Conservation (phyloP, 1,140 invertebrate genomes). For the Drosophila navojoa region DNA sequence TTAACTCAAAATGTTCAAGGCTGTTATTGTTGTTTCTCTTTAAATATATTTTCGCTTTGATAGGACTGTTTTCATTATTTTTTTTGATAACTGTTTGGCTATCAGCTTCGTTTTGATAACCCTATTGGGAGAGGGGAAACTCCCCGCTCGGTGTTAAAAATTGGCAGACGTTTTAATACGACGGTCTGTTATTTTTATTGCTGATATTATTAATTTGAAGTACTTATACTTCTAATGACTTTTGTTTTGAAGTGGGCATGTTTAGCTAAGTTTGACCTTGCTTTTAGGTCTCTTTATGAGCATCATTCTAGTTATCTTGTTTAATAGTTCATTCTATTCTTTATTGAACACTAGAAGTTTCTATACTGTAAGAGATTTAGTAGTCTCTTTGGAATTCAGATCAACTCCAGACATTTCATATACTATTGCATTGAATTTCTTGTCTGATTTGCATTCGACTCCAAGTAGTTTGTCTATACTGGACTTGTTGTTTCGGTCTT, state of each 20-base stretch:
- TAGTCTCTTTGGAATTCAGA: too few relatives aligned
- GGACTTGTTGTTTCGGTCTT: too few relatives aligned
- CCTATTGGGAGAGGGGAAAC: not conserved
- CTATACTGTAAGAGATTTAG: too few relatives aligned
- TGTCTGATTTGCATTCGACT: too few relatives aligned
- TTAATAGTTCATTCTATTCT: too few relatives aligned
- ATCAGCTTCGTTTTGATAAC: conserved; percentile 41
- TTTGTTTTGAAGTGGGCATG: conserved; percentile 14
- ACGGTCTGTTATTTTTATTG: not conserved
- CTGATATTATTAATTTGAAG: conserved; percentile 4
- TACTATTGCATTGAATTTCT: too few relatives aligned
- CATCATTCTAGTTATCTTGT: too few relatives aligned
- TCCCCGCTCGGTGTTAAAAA: conserved; percentile 1
- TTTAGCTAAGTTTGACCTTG: conserved; percentile 27
- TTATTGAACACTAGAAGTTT: too few relatives aligned
- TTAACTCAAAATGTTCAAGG: conserved; percentile 50
- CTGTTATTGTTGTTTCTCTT: conserved; percentile 26
- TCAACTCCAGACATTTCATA: too few relatives aligned
- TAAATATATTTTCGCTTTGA: conserved; percentile 26
- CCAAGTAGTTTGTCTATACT: too few relatives aligned
- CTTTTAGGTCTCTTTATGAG: conserved; percentile 16
- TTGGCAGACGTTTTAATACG: conserved; percentile 15
- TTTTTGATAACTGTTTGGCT: conserved; percentile 65
- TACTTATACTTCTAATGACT: not conserved
- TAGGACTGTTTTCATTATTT: conserved; percentile 37